These are phyloP conservation scores for Coluber constrictor DNA, from an alignment of 2,797 vertebrate species.

Conservation along the genomic window DNA sequence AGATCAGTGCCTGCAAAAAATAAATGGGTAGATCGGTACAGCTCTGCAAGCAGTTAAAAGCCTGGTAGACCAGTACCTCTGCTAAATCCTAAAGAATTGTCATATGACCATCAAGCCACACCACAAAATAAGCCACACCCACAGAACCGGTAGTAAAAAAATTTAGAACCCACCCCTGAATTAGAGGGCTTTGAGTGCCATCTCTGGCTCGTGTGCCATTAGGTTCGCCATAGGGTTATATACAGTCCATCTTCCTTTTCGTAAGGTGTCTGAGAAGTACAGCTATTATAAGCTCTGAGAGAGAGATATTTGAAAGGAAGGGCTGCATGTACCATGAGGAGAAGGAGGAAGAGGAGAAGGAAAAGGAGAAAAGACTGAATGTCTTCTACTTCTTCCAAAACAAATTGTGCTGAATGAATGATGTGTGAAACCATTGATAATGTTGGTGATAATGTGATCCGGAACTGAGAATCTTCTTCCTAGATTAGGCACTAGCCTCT, in stretches of 20 bases:
- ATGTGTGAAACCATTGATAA: not conserved
- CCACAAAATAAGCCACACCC: too few relatives aligned
- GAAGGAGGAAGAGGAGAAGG: too few relatives aligned
- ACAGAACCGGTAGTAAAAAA: too few relatives aligned
- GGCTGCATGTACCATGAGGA: not conserved
- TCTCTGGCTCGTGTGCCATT: too few relatives aligned
- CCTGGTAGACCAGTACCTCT: too few relatives aligned
- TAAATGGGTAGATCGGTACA: too few relatives aligned
- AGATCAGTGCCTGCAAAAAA: too few relatives aligned
- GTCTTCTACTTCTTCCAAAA: not conserved
- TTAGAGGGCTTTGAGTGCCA: not conserved
- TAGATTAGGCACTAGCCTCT: not conserved
- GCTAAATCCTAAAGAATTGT: too few relatives aligned
- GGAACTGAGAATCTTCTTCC: not conserved
- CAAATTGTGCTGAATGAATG: not conserved
- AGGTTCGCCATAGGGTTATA: too few relatives aligned
- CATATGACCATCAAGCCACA: too few relatives aligned
- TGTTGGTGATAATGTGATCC: not conserved
- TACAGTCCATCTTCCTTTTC: not conserved
- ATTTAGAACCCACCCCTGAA: not conserved
- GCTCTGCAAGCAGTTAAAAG: too few relatives aligned
- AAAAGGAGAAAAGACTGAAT: not conserved
- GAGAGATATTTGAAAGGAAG: not conserved
- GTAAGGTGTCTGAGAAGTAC: not conserved
- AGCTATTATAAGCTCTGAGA: not conserved